A percentile compares a stretch with the other conserved stretches of the same genome.
phyloP scores from a whole-genome alignment of 2,797 vertebrate species.

The Cryptoprocta ferox region DNA sequence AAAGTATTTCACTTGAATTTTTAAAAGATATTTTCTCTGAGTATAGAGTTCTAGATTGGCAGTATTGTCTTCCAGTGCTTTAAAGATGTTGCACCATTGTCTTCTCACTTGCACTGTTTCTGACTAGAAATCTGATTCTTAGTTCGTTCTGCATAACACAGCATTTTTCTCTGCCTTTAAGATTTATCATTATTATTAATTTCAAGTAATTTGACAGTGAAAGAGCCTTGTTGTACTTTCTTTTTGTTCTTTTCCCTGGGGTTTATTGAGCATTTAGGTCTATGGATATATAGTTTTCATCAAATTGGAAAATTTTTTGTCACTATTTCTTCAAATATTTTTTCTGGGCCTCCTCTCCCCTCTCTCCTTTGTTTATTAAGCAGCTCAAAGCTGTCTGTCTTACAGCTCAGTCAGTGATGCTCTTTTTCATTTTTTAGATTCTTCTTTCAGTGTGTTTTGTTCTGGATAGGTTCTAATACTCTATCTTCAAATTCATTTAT shows the following conservation, averaged over 20 bases:
- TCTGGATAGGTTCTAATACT: not conserved
- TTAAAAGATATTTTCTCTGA: no score
- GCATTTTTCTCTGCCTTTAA: no score
- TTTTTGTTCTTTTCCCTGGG: not conserved
- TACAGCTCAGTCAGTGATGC: not conserved
- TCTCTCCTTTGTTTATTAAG: not conserved
- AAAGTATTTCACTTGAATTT: no score
- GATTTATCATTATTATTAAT: no score
- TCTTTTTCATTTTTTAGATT: not conserved
- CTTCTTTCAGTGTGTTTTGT: not conserved
- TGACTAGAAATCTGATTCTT: no score
- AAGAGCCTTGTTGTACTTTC: not conserved
- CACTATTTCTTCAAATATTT: not conserved
- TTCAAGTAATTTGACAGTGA: no score
- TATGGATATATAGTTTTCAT: not conserved
- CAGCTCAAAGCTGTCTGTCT: not conserved
- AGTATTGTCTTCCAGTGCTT: no score
- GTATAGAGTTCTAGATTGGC: no score
- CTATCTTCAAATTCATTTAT: not conserved
- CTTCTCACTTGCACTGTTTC: no score
- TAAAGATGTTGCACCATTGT: no score
- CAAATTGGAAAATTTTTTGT: not conserved
- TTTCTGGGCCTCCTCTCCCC: not conserved
- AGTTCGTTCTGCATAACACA: no score
- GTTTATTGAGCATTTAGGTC: not conserved